These are phyloP conservation scores for Burhinus oedicnemus DNA, from an alignment of 2,113 vertebrate species.

Conservation along the genomic window DNA sequence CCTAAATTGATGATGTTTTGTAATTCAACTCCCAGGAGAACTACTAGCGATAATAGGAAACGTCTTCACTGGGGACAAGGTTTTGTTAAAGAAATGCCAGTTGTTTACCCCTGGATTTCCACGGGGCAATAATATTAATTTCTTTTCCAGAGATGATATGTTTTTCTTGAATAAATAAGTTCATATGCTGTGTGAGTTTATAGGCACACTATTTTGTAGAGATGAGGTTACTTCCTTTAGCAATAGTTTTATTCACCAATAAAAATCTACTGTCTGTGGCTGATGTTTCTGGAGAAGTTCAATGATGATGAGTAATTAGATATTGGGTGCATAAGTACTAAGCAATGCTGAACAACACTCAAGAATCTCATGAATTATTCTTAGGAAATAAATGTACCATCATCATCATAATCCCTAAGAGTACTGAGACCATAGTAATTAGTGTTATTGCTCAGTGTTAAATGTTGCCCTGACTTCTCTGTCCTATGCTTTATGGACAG, in stretches of 20 bases:
- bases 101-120: not conserved
- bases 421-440: not conserved
- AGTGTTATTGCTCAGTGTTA: not conserved
- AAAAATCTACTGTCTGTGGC: not conserved
- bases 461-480: not conserved
- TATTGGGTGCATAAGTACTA: not conserved
- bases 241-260: not conserved
- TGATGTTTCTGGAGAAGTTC: not conserved
- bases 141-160: not conserved
- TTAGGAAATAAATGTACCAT: not conserved
- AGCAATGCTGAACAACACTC: not conserved
- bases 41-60: not conserved
- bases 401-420: not conserved
- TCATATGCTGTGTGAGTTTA: not conserved
- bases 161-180: not conserved
- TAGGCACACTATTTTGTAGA: not conserved
- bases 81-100: not conserved
- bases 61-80: not conserved
- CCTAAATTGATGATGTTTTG: not conserved
- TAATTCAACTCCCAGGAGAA: not conserved
- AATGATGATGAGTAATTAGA: not conserved
- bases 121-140: not conserved
- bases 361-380: slow-evolving; percentile 23
- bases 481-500: not conserved
- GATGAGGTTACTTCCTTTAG: not conserved